These are phyloP conservation scores for Azemiops feae DNA, from an alignment of 2,113 vertebrate species.

Conservation along the genomic window DNA sequence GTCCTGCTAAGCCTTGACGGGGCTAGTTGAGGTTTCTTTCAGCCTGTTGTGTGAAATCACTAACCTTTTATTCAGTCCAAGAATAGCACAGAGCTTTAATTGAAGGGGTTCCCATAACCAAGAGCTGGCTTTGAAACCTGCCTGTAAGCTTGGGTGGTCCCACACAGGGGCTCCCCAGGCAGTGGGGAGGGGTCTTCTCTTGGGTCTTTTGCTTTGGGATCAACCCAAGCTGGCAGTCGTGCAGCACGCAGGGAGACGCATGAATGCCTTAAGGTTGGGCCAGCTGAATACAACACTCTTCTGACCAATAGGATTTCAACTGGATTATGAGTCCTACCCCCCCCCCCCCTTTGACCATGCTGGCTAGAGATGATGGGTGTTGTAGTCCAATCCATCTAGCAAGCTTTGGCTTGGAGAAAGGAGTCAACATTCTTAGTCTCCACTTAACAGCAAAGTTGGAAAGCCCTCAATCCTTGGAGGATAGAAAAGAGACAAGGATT, in stretches of 20 bases:
- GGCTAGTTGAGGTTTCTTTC: background rate
- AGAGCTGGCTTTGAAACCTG: background rate
- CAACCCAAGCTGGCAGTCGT: background rate
- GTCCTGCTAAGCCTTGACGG: background rate
- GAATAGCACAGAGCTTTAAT: background rate
- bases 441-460: background rate
- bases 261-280: background rate
- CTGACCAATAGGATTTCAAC: background rate
- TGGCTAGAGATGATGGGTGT: background rate
- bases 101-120: background rate
- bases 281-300: background rate
- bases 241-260: background rate
- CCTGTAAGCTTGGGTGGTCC: background rate
- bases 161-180: background rate
- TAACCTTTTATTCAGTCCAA: background rate
- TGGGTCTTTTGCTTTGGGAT: background rate
- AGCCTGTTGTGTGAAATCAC: background rate
- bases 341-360: background rate
- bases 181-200: background rate
- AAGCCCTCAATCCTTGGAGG: background rate
- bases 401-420: background rate
- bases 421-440: background rate
- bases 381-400: background rate
- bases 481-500: background rate
- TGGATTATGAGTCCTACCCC: background rate